phyloP scores from a whole-genome alignment of 2,888 invertebrate genomes.

The Pristionchus entomophagus region DNA sequence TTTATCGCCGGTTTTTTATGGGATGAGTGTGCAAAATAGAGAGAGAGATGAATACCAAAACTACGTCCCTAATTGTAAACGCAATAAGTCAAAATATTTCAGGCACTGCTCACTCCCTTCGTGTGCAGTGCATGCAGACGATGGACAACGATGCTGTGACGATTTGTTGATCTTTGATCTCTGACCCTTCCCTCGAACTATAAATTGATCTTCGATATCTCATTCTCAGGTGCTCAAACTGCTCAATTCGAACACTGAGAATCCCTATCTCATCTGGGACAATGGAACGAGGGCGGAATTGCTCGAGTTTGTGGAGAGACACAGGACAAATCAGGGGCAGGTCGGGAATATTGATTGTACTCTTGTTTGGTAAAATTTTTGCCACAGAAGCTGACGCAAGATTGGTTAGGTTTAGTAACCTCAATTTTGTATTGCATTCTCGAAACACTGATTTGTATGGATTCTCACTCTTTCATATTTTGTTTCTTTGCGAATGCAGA shows the following conservation, averaged over 20 bases:
- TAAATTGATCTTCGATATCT: no score
- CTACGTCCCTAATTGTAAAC: neutral
- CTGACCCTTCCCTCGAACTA: neutral
- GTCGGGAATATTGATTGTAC: no score
- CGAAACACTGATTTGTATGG: no score
- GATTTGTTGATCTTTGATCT: neutral
- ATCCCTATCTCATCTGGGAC: constrained; percentile 97
- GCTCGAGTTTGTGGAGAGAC: constrained; percentile 87
- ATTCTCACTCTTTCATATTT: no score
- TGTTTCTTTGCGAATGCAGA: no score
- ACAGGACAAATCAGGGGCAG: constrained; percentile 78
- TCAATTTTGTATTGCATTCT: no score
- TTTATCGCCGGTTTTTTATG: no score
- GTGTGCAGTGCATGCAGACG: constrained; percentile 85
- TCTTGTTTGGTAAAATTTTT: no score
- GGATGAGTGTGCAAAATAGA: no score
- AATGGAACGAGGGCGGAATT: constrained; percentile 95
- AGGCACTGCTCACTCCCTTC: constrained; percentile 88
- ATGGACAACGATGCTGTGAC: constrained; percentile 75
- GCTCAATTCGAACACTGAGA: constrained; percentile 94
- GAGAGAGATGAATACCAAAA: no score
- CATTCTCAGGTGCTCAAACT: constrained; percentile 90
- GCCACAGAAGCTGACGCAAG: no score
- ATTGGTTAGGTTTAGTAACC: no score
- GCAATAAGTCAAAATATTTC: constrained; percentile 75